phyloP scores from a whole-genome alignment of 2,797 vertebrate species.

The Borostomias antarcticus region DNA sequence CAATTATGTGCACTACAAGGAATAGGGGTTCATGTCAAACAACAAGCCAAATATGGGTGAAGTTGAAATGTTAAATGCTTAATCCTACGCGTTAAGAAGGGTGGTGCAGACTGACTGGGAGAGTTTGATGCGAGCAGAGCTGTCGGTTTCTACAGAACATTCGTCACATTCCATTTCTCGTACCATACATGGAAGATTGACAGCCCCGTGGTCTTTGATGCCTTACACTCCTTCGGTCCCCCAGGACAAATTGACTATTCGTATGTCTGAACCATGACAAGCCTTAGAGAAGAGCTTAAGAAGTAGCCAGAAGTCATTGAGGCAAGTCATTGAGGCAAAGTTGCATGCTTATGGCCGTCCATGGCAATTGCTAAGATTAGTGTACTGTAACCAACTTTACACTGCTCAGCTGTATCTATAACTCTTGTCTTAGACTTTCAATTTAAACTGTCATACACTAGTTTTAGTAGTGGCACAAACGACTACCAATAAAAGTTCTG shows the following conservation, averaged over 20 bases:
- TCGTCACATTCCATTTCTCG: slow-evolving; percentile 62
- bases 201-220: slow-evolving; percentile 42
- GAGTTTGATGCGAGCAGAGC: slow-evolving; percentile 55
- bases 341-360: slow-evolving; percentile 43
- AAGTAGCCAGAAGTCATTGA: too few relatives aligned
- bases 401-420: too few relatives aligned
- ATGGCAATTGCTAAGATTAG: neutral
- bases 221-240: slow-evolving; percentile 13
- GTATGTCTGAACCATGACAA: slow-evolving; percentile 34
- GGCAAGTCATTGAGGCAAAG: too few relatives aligned
- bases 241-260: too few relatives aligned
- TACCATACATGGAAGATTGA: slow-evolving; percentile 54
- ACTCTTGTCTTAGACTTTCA: too few relatives aligned
- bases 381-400: neutral
- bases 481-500: neutral
- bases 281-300: too few relatives aligned
- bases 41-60: slow-evolving; percentile 30
- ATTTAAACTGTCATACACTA: too few relatives aligned
- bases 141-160: slow-evolving; percentile 57
- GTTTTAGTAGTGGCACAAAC: too few relatives aligned
- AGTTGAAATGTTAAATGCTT: slow-evolving; percentile 50
- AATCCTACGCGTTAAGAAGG: slow-evolving; percentile 53
- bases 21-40: slow-evolving; percentile 17
- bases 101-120: slow-evolving; percentile 57
- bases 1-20: too few relatives aligned